Conservation (phyloP, 2,797 vertebrate genomes). For the Botia almorhae region DNA sequence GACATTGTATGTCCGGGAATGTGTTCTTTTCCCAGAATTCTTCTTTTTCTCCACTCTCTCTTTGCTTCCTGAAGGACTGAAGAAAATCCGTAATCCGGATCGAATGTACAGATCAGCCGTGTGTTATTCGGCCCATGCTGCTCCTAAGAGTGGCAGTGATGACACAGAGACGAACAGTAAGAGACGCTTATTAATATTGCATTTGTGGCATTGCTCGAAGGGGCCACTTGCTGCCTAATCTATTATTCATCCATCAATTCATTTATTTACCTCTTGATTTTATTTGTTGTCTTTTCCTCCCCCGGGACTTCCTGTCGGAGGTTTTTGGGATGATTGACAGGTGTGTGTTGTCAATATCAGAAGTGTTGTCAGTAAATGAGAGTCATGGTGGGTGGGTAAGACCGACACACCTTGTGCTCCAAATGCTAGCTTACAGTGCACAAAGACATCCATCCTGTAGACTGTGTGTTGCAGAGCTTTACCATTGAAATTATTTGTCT, state of each 20-base stretch:
- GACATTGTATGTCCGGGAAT: slow-evolving; percentile 68
- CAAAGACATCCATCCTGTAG: slow-evolving; percentile 44
- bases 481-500: slow-evolving; percentile 45
- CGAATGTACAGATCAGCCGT: slow-evolving; percentile 88
- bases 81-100: slow-evolving; percentile 90
- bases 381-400: slow-evolving; percentile 80
- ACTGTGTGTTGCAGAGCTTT: slow-evolving; percentile 44
- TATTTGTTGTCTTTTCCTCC: slow-evolving; percentile 73
- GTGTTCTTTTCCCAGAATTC: slow-evolving; percentile 77
- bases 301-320: slow-evolving; percentile 66
- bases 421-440: slow-evolving; percentile 41
- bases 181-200: slow-evolving; percentile 87
- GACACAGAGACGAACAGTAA: slow-evolving; percentile 89
- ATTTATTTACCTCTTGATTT: slow-evolving; percentile 87
- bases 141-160: slow-evolving; percentile 88
- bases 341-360: slow-evolving; percentile 81
- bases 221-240: slow-evolving; percentile 80
- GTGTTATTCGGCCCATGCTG: slow-evolving; percentile 86
- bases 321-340: slow-evolving; percentile 77
- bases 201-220: slow-evolving; percentile 76
- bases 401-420: slow-evolving; percentile 67
- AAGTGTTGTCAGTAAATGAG: slow-evolving; percentile 82
- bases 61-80: slow-evolving; percentile 88
- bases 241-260: slow-evolving; percentile 87
- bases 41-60: slow-evolving; percentile 72